phyloP scores from a whole-genome alignment of 1,140 invertebrate species.

The Papilio glaucus region DNA sequence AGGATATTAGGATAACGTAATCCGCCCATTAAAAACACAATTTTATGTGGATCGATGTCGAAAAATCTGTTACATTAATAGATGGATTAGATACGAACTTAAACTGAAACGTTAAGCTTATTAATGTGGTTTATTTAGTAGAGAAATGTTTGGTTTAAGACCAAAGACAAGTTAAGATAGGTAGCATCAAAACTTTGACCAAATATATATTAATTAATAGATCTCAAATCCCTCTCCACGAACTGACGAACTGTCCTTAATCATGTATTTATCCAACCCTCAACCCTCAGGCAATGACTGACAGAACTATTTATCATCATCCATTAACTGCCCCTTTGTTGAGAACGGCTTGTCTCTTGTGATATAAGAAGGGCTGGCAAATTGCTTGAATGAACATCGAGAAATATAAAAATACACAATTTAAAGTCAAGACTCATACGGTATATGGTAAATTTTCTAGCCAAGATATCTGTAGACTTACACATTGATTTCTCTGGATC shows the following conservation, averaged over 20 bases:
- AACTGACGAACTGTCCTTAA: constrained; percentile 30
- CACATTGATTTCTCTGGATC: no score
- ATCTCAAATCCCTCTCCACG: constrained; percentile 28
- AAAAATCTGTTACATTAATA: no score
- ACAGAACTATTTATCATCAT: constrained; percentile 36
- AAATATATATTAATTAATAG: constrained; percentile 25
- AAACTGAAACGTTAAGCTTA: no score
- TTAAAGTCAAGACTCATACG: not conserved
- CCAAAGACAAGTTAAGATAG: not conserved
- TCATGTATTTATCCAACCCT: constrained; percentile 37
- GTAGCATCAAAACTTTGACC: constrained; percentile 1
- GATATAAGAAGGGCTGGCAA: constrained; percentile 13
- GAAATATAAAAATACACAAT: not conserved
- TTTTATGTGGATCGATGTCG: no score
- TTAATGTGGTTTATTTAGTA: no score
- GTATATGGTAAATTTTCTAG: no score
- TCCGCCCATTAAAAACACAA: no score
- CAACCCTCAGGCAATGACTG: constrained; percentile 27
- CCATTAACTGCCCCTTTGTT: constrained; percentile 21
- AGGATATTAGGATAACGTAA: no score
- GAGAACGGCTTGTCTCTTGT: constrained; percentile 27
- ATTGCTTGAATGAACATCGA: constrained; percentile 11
- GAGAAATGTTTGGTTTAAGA: not conserved
- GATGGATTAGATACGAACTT: no score
- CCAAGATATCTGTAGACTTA: no score